Percentiles rank a stretch among this genome's conserved stretches.
These are phyloP conservation scores for Lophius piscatorius DNA, from an alignment of 2,113 vertebrate genomes.

Conservation along the genomic window DNA sequence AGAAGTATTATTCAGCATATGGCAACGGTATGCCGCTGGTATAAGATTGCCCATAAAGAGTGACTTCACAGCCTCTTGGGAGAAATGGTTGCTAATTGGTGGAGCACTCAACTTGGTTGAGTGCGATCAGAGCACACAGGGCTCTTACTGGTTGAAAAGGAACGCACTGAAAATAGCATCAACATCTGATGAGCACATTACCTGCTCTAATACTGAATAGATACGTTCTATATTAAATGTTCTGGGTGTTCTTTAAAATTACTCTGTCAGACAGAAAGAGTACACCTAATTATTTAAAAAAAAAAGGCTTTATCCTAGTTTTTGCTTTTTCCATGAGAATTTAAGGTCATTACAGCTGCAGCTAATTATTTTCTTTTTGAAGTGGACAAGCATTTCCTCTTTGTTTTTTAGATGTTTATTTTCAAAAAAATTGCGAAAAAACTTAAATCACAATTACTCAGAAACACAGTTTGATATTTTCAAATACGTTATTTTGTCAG, in stretches of 20 bases:
- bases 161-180: conserved; percentile 63
- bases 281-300: too few species aligned
- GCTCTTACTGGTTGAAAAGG: conserved; percentile 72
- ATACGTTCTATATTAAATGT: conserved; percentile 34
- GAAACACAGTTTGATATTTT: too few species aligned
- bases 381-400: too few species aligned
- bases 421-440: too few species aligned
- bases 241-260: conserved; percentile 34
- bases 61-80: conserved; percentile 71
- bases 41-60: conserved; percentile 74
- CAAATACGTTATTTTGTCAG: too few species aligned
- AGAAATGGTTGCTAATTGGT: conserved; percentile 78
- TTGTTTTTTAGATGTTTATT: too few species aligned
- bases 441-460: too few species aligned
- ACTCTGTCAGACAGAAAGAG: too few species aligned
- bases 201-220: conserved; percentile 42
- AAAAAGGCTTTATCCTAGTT: too few species aligned
- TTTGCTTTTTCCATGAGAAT: too few species aligned
- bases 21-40: conserved; percentile 67
- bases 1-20: conserved; percentile 70
- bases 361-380: too few species aligned
- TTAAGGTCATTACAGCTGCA: too few species aligned
- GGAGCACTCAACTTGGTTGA: conserved; percentile 73
- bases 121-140: conserved; percentile 84
- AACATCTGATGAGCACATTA: conserved; percentile 54